These are phyloP conservation scores for Drosophila busckii DNA, from an alignment of 1,140 invertebrate genomes.

Conservation along the genomic window DNA sequence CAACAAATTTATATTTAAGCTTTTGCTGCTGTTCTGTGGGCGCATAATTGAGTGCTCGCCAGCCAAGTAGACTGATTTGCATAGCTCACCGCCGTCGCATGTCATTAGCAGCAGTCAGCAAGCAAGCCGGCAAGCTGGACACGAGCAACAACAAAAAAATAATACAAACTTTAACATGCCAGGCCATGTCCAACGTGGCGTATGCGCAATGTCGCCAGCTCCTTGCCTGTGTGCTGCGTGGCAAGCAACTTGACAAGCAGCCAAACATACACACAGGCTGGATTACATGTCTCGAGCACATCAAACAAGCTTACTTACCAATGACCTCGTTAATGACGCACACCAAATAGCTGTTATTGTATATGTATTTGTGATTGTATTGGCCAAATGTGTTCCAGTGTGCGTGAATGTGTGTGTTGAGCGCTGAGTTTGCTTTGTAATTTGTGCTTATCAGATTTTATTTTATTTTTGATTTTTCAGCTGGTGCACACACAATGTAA, in stretches of 20 bases:
- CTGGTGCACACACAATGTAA: conserved; percentile 24
- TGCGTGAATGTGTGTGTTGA: conserved; percentile 36
- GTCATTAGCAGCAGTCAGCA: conserved; percentile 26
- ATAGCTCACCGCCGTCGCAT: conserved; percentile 36
- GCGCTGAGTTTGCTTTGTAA: conserved; percentile 65
- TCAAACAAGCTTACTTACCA: conserved; percentile 76
- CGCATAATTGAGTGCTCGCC: conserved; percentile 71
- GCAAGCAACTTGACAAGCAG: conserved; percentile 27
- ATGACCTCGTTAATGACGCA: conserved; percentile 72
- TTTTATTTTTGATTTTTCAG: conserved; percentile 72
- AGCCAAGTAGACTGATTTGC: conserved; percentile 47
- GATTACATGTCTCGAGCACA: conserved; percentile 76
- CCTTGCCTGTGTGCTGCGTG: conserved; percentile 3
- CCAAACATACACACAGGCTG: conserved; percentile 15
- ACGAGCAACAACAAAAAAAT: too few species aligned
- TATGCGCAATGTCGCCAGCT: conserved; percentile 38
- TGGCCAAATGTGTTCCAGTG: background rate
- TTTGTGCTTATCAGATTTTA: conserved; percentile 73
- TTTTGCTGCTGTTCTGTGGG: conserved; percentile 21
- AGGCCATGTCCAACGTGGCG: conserved; percentile 41
- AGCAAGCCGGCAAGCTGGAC: conserved; percentile 8
- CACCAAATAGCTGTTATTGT: conserved; percentile 25
- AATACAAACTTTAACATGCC: conserved; percentile 28
- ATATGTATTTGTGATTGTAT: too few species aligned
- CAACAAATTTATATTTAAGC: conserved; percentile 25